These are phyloP conservation scores for Dryomyza anilis DNA, from an alignment of 2,888 invertebrate species.

Conservation along the genomic window DNA sequence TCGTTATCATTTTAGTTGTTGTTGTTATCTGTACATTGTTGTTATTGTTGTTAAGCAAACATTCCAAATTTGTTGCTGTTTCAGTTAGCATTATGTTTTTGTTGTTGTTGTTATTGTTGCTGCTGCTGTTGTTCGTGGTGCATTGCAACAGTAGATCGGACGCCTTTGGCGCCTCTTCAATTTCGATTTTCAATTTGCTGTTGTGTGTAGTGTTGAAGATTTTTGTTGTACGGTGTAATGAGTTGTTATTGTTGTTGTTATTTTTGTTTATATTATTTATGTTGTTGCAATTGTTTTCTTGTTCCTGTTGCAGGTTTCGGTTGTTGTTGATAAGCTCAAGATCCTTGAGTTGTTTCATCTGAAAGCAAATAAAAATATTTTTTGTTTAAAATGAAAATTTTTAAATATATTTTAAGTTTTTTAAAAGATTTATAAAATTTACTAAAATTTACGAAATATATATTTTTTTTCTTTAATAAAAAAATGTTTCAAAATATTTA, in stretches of 20 bases:
- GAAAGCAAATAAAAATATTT: conserved; percentile 40
- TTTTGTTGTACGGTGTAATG: conserved; percentile 18
- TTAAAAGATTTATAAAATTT: too few relatives aligned
- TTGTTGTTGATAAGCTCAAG: conserved; percentile 62
- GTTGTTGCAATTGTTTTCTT: conserved; percentile 23
- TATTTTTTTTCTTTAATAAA: too few relatives aligned
- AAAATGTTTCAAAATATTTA: too few relatives aligned
- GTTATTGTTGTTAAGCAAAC: background rate
- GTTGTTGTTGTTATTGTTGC: conserved; percentile 36
- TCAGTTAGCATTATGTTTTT: too few relatives aligned
- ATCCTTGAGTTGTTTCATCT: conserved; percentile 66
- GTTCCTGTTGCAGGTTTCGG: conserved; percentile 51
- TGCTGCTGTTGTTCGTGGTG: conserved; percentile 26
- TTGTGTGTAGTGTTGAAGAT: conserved; percentile 23
- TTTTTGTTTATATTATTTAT: conserved; percentile 25
- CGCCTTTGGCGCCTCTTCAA: conserved; percentile 19
- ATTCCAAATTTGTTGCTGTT: too few relatives aligned
- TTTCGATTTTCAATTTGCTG: conserved; percentile 22
- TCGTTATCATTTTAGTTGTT: conserved; percentile 12
- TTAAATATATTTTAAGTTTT: too few relatives aligned
- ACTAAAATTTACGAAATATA: too few relatives aligned
- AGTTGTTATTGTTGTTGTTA: conserved; percentile 20
- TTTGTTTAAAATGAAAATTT: background rate
- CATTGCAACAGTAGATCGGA: too few relatives aligned
- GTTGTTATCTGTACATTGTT: too few relatives aligned